A percentile compares a stretch with the other conserved stretches of the same genome.
Conservation (phyloP, 2,888 invertebrate genomes). For the Cryptus viduatorius region DNA sequence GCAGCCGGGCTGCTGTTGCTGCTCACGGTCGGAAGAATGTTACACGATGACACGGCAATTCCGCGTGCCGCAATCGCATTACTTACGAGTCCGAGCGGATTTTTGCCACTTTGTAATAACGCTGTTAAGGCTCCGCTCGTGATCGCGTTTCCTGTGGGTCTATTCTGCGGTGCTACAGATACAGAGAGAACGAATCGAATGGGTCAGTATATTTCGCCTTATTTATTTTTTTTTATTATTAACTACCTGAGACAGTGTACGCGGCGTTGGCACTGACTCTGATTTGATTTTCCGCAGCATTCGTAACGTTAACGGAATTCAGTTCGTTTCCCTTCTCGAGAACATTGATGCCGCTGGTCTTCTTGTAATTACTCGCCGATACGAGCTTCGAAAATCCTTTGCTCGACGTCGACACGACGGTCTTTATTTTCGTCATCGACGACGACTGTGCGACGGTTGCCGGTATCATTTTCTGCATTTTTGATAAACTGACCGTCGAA, state of each 20-base stretch:
- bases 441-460: constrained; percentile 70
- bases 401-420: constrained; percentile 73
- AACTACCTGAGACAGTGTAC: constrained; percentile 68
- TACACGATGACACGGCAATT: constrained; percentile 72
- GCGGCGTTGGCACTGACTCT: constrained; percentile 71
- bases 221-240: neutral
- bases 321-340: constrained; percentile 9
- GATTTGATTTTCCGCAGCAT: constrained; percentile 73
- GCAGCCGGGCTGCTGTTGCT: constrained; percentile 51
- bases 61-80: constrained; percentile 71
- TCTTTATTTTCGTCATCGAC: constrained; percentile 78
- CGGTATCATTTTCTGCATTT: constrained; percentile 76
- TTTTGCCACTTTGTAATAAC: constrained; percentile 78
- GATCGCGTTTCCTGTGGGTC: constrained; percentile 60
- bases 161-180: constrained; percentile 66
- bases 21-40: constrained; percentile 77
- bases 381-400: constrained; percentile 77
- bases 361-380: constrained; percentile 74
- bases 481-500: constrained; percentile 66
- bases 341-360: constrained; percentile 73
- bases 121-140: constrained; percentile 72
- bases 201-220: neutral
- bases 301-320: constrained; percentile 72
- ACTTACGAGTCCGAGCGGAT: constrained; percentile 68
- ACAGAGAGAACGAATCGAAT: neutral